Evolutionary conservation across 2,113 vertebrate species (phyloP).

Genomic region (Phycodurus eques): DNA sequence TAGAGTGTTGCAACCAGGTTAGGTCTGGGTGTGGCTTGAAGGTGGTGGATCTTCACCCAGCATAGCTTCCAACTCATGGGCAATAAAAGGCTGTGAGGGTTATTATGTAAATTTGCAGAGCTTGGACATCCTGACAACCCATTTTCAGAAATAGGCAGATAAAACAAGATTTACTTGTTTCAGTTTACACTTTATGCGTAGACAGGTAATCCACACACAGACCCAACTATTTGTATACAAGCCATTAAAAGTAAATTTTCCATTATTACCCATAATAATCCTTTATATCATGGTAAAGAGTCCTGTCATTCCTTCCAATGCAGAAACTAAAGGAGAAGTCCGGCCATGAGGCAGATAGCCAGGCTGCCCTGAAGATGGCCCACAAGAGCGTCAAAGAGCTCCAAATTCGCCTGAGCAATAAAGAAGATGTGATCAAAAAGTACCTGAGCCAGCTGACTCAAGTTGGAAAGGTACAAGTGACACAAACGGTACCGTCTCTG

Average conservation of each 20-base stretch:
- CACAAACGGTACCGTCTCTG: not conserved
- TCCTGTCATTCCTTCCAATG: not conserved
- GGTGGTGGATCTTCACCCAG: too few species aligned
- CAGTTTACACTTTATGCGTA: not conserved
- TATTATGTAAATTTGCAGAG: too few species aligned
- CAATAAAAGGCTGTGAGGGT: too few species aligned
- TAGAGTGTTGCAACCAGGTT: too few species aligned
- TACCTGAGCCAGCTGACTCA: slow-evolving; percentile 83
- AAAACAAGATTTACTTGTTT: slow-evolving; percentile 4
- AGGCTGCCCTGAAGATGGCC: slow-evolving; percentile 77
- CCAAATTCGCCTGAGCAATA: slow-evolving; percentile 86
- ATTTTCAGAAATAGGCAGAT: too few species aligned
- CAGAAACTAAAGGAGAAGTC: slow-evolving; percentile 87
- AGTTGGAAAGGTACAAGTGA: slow-evolving; percentile 62
- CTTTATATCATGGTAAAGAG: not conserved
- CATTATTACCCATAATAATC: not conserved
- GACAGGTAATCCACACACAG: not conserved
- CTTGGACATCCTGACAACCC: too few species aligned
- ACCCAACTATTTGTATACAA: not conserved
- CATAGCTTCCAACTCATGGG: too few species aligned
- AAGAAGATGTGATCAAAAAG: slow-evolving; percentile 89
- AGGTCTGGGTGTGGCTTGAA: too few species aligned
- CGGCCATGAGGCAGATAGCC: slow-evolving; percentile 38
- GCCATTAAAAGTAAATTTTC: not conserved
- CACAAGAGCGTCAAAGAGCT: slow-evolving; percentile 88